phyloP scores from a whole-genome alignment of 2,888 invertebrate species.

The Agriopis aurantiaria region DNA sequence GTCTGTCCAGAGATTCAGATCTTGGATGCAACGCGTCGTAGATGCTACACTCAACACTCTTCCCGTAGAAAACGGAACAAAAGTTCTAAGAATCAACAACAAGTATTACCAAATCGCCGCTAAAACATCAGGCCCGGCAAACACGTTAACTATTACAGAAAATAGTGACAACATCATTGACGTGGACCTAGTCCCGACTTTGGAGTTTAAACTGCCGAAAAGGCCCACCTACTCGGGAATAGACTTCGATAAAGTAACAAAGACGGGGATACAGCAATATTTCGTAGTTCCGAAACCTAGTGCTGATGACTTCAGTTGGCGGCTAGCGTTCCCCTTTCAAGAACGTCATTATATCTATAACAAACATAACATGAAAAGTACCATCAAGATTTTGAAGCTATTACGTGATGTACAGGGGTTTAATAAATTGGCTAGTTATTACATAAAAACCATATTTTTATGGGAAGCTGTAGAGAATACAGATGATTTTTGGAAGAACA shows the following conservation, averaged over 20 bases:
- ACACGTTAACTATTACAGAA: constrained; percentile 61
- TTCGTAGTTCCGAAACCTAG: constrained; percentile 71
- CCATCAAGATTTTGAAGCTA: constrained; percentile 64
- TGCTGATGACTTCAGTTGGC: constrained; percentile 65
- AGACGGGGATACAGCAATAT: constrained; percentile 54
- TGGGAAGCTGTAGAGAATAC: constrained; percentile 60
- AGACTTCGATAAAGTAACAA: constrained; percentile 55
- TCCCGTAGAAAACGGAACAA: constrained; percentile 55
- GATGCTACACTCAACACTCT: constrained; percentile 60
- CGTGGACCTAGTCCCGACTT: constrained; percentile 70
- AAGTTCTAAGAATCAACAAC: constrained; percentile 54
- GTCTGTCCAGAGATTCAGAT: constrained; percentile 58
- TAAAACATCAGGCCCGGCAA: constrained; percentile 68
- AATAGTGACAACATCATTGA: constrained; percentile 60
- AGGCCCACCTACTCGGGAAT: constrained; percentile 55
- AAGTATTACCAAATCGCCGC: constrained; percentile 55
- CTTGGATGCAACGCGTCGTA: constrained; percentile 71
- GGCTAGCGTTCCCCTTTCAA: constrained; percentile 70
- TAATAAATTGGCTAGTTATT: constrained; percentile 68
- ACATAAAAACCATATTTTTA: constrained; percentile 70
- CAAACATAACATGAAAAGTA: constrained; percentile 66
- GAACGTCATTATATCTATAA: constrained; percentile 61
- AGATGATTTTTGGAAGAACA: constrained; percentile 61
- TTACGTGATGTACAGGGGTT: constrained; percentile 69
- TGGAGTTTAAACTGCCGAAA: constrained; percentile 62